These are phyloP conservation scores for Mesitornis unicolor DNA, from an alignment of 2,113 vertebrate species.

Conservation along the genomic window DNA sequence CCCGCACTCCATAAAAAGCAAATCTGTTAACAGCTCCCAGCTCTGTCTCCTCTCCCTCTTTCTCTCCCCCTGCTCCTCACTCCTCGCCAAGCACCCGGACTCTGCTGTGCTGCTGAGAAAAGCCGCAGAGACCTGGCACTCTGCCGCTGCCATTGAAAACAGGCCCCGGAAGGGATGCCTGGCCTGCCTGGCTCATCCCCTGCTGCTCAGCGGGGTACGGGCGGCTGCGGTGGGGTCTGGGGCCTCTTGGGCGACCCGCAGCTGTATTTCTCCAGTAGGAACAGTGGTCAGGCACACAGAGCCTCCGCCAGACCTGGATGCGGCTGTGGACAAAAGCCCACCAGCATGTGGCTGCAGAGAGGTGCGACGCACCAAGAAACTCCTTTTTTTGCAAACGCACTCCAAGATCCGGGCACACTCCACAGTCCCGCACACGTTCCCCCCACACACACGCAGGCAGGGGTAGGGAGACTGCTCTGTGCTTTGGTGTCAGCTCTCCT, in stretches of 20 bases:
- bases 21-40: conserved; percentile 70
- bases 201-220: not conserved
- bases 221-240: not conserved
- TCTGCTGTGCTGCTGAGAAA: not conserved
- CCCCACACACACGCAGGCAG: not conserved
- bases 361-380: not conserved
- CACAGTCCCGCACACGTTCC: fast-evolving
- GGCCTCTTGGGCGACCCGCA: not conserved
- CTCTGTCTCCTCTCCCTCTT: conserved; percentile 16
- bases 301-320: not conserved
- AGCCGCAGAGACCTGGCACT: conserved; percentile 22
- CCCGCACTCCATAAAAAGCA: conserved; percentile 72
- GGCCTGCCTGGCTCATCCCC: fast-evolving
- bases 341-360: fast-evolving
- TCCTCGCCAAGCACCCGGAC: conserved; percentile 4
- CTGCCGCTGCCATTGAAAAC: conserved; percentile 31
- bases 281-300: not conserved
- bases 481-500: not conserved
- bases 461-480: fast-evolving
- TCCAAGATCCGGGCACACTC: not conserved
- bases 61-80: conserved; percentile 6
- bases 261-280: not conserved
- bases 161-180: not conserved
- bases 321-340: not conserved
- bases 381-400: not conserved